A percentile compares a stretch with the other conserved stretches of the same genome.
Evolutionary conservation across 92 coral and sea anemone species (phyloP).

Genomic region (Siderastrea siderea): DNA sequence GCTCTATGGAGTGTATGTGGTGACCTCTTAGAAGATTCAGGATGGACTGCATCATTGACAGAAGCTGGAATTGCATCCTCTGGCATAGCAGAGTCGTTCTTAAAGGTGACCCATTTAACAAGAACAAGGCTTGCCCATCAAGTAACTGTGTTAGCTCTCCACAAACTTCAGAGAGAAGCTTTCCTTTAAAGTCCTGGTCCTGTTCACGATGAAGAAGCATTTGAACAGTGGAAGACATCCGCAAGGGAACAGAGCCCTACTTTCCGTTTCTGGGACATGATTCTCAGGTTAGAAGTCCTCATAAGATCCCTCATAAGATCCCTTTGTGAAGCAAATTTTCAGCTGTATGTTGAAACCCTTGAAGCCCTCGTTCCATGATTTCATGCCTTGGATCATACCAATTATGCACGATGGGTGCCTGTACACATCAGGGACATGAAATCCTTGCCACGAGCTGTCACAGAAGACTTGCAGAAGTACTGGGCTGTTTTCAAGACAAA

Average conservation of each 20-base stretch:
- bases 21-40: slow-evolving; percentile 6
- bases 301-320: slow-evolving; percentile 50
- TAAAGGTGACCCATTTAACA: slow-evolving; percentile 23
- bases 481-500: slow-evolving; percentile 58
- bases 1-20: slow-evolving; percentile 50
- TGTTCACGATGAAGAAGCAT: slow-evolving; percentile 39
- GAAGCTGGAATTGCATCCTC: slow-evolving; percentile 4
- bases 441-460: slow-evolving; percentile 37
- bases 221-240: slow-evolving; percentile 47
- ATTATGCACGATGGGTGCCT: slow-evolving; percentile 72
- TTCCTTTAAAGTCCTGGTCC: slow-evolving; percentile 27
- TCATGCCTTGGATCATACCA: slow-evolving; percentile 56
- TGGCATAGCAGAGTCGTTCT: neutral
- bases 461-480: slow-evolving; percentile 33
- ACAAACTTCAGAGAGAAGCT: slow-evolving; percentile 59
- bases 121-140: slow-evolving; percentile 69
- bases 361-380: slow-evolving; percentile 45
- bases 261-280: slow-evolving; percentile 64
- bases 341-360: slow-evolving; percentile 42
- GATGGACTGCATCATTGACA: neutral
- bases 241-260: slow-evolving; percentile 57
- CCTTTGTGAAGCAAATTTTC: slow-evolving; percentile 48
- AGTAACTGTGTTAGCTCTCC: slow-evolving; percentile 55
- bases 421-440: slow-evolving; percentile 66
- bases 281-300: slow-evolving; percentile 38